These are phyloP conservation scores for Pemphigus obesinymphae DNA, from an alignment of 1,140 invertebrate genomes.

Conservation along the genomic window DNA sequence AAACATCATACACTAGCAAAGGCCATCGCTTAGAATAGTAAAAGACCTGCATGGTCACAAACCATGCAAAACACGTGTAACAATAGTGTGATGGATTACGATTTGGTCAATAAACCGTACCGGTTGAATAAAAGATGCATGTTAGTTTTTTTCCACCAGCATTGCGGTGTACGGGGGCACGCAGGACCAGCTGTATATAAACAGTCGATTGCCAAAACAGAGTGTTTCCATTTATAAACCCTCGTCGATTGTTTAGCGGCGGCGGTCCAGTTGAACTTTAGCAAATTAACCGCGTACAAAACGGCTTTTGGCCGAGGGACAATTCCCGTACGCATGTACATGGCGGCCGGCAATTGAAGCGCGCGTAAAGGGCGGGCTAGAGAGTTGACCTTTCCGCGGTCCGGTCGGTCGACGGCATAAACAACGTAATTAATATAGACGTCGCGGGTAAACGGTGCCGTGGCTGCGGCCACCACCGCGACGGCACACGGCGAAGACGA, in stretches of 20 bases:
- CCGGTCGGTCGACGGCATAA: background rate
- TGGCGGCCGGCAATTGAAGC: too few relatives aligned
- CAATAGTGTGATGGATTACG: too few relatives aligned
- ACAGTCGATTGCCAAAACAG: slow-evolving; percentile 8
- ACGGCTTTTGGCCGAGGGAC: slow-evolving; percentile 4
- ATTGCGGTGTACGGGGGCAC: background rate
- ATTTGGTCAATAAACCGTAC: too few relatives aligned
- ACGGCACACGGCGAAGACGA: background rate
- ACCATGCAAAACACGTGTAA: too few relatives aligned
- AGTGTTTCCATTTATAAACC: slow-evolving; percentile 13
- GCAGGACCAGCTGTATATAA: background rate
- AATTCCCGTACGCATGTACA: too few relatives aligned
- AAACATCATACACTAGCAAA: too few relatives aligned
- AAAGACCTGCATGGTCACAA: too few relatives aligned
- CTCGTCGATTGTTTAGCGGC: background rate
- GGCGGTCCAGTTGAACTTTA: slow-evolving; percentile 15
- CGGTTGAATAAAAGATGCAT: too few relatives aligned
- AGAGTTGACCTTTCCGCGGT: slow-evolving; percentile 11
- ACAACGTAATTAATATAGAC: slow-evolving; percentile 24
- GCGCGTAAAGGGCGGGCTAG: background rate
- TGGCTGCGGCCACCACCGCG: background rate
- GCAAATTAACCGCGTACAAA: slow-evolving; percentile 31
- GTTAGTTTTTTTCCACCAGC: background rate
- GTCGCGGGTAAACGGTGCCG: background rate
- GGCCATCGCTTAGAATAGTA: too few relatives aligned